Evolutionary conservation across 2,113 vertebrate genomes (phyloP), one percentile per base, ranked within the genome.

Genomic region (Hippopotamus amphibius): DNA sequence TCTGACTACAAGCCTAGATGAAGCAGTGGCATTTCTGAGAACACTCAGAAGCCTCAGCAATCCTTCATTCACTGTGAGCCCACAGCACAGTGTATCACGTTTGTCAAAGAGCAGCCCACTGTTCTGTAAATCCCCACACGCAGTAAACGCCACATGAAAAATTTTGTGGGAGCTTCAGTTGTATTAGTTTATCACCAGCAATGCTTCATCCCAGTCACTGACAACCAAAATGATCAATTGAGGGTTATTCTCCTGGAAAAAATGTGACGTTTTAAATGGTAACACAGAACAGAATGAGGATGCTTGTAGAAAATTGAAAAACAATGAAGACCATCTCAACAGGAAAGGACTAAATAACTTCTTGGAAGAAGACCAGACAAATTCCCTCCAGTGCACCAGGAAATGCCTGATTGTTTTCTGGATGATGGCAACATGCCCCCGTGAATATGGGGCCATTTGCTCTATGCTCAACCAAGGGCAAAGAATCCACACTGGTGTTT

Each of bases 341-440:
- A 61, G 80, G 43, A 53, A 91, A 68, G 55, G 24, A 22, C 21
- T 41, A 53, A 30, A 12, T 68, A 86, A 90, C 66, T 82, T 72
- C 55, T 61, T 6, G 46, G 63, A 24, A 77, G 76, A 94, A 71
- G 53, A 61, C 4, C 24, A 88, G 86, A 83, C 22, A 89, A 48
- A 83, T 91, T 55, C 24, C 3, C 22, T 12, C 28, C 17, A 1
- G 24, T 48, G 19, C 4, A 59, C 37, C 59, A 65, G 71, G 92
- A 91, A 96, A 91, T 19, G 14, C 48, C 95, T 93, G 72, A 7
- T 50, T 50, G 30, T 85, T 91, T 95, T 93, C 82, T 83, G 92
- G 77, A 68, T 95, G 79, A 46, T 7, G 22, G 50, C 55, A 96
- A 79, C 6, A 28, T 68, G 53, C 6, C 24, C 80, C 55, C 26